Evolutionary conservation across 2,797 vertebrate genomes (phyloP).

Genomic region (Scolopax bukidnonensis): DNA sequence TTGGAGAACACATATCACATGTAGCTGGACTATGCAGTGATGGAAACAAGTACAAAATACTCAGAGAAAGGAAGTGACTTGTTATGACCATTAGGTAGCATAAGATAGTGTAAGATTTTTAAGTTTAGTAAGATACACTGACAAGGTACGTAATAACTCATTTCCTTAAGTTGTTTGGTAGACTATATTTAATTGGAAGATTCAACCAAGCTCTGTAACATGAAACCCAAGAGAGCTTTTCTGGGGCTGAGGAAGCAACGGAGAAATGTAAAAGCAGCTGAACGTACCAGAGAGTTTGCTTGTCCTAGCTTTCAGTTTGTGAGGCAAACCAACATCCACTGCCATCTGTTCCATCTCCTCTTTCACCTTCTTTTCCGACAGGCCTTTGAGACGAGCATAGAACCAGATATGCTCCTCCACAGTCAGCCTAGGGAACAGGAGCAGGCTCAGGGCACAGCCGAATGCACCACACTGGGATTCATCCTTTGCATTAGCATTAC

Average conservation of each 20-base stretch:
- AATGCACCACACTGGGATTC: not conserved
- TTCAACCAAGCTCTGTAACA: not conserved
- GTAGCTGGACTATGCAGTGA: not conserved
- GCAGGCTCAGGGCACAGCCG: not conserved
- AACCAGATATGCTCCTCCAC: conserved; percentile 99
- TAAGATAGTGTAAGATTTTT: not conserved
- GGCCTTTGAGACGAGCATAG: conserved; percentile 93
- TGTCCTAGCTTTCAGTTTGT: conserved; percentile 90
- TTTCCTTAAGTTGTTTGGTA: not conserved
- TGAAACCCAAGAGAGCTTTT: not conserved
- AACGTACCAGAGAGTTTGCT: conserved; percentile 90
- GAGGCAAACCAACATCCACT: conserved; percentile 90
- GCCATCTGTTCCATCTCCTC: conserved; percentile 95
- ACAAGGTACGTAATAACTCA: not conserved
- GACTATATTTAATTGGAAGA: not conserved
- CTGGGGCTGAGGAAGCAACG: not conserved
- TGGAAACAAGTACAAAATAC: not conserved
- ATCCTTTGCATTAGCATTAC: not conserved
- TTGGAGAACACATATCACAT: not conserved
- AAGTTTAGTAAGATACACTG: not conserved
- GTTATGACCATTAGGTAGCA: not conserved
- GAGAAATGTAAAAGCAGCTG: not conserved
- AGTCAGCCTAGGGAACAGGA: conserved; percentile 84
- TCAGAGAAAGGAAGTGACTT: not conserved
- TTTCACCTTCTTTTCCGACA: conserved; percentile 89